A percentile compares a stretch with the other conserved stretches of the same genome.
phyloP scores from a whole-genome alignment of 1,140 invertebrate species.

The Drosophila busckii region DNA sequence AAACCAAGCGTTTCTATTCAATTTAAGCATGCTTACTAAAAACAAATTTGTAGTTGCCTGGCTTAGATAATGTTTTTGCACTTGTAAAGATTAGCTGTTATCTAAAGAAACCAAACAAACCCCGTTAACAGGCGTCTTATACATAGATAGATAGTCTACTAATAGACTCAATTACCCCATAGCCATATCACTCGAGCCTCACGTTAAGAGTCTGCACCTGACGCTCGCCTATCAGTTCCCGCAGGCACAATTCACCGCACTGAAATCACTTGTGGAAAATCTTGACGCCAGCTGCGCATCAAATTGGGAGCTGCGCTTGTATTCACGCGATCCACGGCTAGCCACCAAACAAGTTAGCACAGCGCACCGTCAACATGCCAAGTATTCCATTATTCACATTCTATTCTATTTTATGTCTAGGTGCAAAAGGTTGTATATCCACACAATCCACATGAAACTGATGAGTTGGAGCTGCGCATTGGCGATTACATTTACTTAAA shows the following conservation, averaged over 20 bases:
- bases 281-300: conserved; percentile 83
- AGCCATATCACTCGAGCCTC: conserved; percentile 86
- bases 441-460: conserved; percentile 87
- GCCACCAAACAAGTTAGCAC: conserved; percentile 85
- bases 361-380: not conserved
- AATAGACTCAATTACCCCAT: conserved; percentile 52
- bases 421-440: conserved; percentile 90
- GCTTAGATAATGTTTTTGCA: no score
- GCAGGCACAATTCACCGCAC: conserved; percentile 83
- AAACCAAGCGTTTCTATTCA: no score
- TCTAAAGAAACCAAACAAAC: no score
- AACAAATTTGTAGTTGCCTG: no score
- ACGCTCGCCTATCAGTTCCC: conserved; percentile 94
- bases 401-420: conserved; percentile 70
- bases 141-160: conserved; percentile 24
- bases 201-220: conserved; percentile 91
- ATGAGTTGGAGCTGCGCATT: conserved; percentile 90
- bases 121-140: conserved; percentile 4
- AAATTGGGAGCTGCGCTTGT: conserved; percentile 92
- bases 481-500: conserved; percentile 93
- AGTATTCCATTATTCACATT: not conserved
- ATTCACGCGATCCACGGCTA: conserved; percentile 89
- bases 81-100: no score
- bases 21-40: no score
- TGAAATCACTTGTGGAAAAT: conserved; percentile 86